phyloP scores from a whole-genome alignment of 2,888 invertebrate genomes.

The Cheilosia urbana region DNA sequence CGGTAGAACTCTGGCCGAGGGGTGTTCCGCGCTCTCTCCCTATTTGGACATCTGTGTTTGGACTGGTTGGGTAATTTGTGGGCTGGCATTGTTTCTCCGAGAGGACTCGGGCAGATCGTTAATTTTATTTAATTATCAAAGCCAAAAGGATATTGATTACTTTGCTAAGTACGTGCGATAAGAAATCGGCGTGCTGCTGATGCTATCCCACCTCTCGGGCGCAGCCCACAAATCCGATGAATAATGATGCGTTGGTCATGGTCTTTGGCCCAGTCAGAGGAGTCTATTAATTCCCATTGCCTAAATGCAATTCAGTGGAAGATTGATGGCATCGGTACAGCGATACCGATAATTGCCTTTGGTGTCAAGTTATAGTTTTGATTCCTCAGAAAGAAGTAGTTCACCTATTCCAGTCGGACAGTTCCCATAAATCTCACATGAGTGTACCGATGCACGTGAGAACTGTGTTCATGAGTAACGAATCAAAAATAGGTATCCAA shows the following conservation, averaged over 20 bases:
- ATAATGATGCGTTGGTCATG: constrained; percentile 66
- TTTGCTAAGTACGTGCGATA: constrained; percentile 69
- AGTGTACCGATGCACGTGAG: constrained; percentile 46
- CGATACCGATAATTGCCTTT: constrained; percentile 70
- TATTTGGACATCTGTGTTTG: constrained; percentile 69
- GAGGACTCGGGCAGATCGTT: constrained; percentile 52
- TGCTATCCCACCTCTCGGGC: constrained; percentile 46
- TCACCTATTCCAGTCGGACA: constrained; percentile 17
- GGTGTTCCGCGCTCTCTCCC: constrained; percentile 30
- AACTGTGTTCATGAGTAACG: constrained; percentile 12
- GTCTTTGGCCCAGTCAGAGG: constrained; percentile 16
- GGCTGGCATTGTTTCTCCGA: constrained; percentile 30
- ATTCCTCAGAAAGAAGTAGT: constrained; percentile 62
- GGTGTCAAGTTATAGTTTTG: constrained; percentile 69
- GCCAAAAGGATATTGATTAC: constrained; percentile 67
- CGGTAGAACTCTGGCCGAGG: constrained; percentile 28
- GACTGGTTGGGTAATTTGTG: constrained; percentile 51
- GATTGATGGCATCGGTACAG: constrained; percentile 54
- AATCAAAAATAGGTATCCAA: constrained; percentile 44
- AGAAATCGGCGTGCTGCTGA: constrained; percentile 32
- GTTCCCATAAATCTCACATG: constrained; percentile 48
- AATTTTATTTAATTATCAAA: constrained; percentile 71
- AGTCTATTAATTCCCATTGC: constrained; percentile 52
- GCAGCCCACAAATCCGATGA: constrained; percentile 70
- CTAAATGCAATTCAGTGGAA: constrained; percentile 23